Percentiles rank a stretch among this genome's conserved stretches.
Evolutionary conservation across 2,113 vertebrate species (phyloP).

Genomic region (Cyprinodon variegatus): DNA sequence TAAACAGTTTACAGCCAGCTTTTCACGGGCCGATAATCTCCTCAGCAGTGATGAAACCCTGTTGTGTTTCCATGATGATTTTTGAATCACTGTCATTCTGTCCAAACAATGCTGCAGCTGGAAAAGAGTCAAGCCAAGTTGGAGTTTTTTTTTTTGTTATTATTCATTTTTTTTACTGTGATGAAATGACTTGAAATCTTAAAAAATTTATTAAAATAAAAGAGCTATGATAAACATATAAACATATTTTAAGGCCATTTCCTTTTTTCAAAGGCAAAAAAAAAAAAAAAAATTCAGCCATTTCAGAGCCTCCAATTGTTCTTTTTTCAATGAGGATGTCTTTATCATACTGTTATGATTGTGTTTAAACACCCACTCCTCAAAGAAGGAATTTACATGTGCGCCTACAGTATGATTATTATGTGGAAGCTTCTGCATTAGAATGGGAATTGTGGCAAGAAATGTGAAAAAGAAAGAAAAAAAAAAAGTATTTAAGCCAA

Average conservation of each 20-base stretch:
- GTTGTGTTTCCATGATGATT: conserved; percentile 60
- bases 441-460: background rate
- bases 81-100: conserved; percentile 63
- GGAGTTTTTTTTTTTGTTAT: conserved; percentile 14
- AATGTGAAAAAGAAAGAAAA: background rate
- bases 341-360: background rate
- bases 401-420: background rate
- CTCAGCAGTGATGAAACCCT: conserved; percentile 64
- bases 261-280: conserved; percentile 15
- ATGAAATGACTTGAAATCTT: conserved; percentile 70
- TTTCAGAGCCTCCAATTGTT: background rate
- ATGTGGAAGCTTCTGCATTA: background rate
- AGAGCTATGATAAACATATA: background rate
- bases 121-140: conserved; percentile 52
- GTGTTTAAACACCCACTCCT: background rate
- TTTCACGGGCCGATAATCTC: conserved; percentile 51
- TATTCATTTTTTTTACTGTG: conserved; percentile 30
- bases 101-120: conserved; percentile 61
- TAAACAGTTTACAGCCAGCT: conserved; percentile 60
- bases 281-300: conserved; percentile 6
- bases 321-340: background rate
- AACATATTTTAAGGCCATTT: conserved; percentile 34
- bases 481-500: background rate
- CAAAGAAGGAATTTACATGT: background rate
- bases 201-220: conserved; percentile 35